Percentiles rank a stretch among this genome's conserved stretches.
These are phyloP conservation scores for Peromyscus eremicus DNA, from an alignment of 2,797 vertebrate genomes.

Conservation along the genomic window DNA sequence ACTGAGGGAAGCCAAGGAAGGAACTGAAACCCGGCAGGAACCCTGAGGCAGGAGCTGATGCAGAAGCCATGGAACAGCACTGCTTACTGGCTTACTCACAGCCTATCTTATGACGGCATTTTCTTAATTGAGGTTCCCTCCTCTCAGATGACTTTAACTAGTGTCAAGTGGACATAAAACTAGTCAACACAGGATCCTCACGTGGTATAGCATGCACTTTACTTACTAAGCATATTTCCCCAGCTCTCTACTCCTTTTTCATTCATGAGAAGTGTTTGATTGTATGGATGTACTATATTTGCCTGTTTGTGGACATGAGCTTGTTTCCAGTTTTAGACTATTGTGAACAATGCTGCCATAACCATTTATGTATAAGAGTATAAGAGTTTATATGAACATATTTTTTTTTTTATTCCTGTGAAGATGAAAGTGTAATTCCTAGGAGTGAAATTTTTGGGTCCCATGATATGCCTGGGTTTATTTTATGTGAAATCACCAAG, in stretches of 20 bases:
- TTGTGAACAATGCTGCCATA: neutral
- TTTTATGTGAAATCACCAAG: neutral
- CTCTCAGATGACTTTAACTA: neutral
- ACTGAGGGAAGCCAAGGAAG: neutral
- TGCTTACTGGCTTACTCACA: neutral
- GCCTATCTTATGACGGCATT: neutral
- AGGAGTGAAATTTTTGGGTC: neutral
- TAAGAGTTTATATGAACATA: neutral
- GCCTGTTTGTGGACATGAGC: neutral
- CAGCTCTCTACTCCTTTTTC: neutral
- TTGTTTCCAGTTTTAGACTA: neutral
- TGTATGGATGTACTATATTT: neutral
- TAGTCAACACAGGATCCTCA: neutral
- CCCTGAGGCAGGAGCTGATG: neutral
- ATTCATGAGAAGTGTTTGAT: neutral
- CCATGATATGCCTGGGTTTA: neutral
- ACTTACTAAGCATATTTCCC: neutral
- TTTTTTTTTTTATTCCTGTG: constrained; percentile 12
- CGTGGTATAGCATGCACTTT: no score
- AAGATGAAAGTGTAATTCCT: neutral
- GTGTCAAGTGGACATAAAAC: neutral
- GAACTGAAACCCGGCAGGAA: neutral
- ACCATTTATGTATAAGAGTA: neutral
- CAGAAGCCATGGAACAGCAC: neutral
- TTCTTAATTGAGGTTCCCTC: neutral